Conservation (phyloP, 2,113 vertebrate genomes). For the Corynorhinus townsendii region DNA sequence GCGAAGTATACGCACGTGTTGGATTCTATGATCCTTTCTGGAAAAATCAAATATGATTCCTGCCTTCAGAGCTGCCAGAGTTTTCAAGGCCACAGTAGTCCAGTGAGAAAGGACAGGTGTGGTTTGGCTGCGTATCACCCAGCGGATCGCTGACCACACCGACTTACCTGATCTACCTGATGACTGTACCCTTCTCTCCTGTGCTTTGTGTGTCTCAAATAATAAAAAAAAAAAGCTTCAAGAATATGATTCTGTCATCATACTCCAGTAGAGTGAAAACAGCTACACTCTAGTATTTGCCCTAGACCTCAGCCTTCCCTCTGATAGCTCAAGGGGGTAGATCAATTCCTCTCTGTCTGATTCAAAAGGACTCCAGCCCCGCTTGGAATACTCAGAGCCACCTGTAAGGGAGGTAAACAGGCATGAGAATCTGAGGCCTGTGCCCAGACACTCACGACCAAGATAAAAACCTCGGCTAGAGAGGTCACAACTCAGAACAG, state of each 20-base stretch:
- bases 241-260: neutral
- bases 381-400: no score
- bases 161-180: neutral
- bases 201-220: accelerated
- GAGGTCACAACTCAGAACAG: neutral
- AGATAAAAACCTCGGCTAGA: no score
- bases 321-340: no score
- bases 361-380: neutral
- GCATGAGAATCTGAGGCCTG: neutral
- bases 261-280: neutral
- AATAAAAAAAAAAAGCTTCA: neutral
- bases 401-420: neutral
- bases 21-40: neutral
- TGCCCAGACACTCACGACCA: neutral
- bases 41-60: no score
- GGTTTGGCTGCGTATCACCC: accelerated
- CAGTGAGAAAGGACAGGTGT: neutral
- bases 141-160: accelerated
- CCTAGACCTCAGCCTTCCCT: neutral
- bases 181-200: accelerated
- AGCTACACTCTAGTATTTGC: neutral
- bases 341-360: no score
- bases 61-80: neutral
- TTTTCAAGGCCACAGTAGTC: neutral
- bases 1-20: neutral